phyloP scores from a whole-genome alignment of 2,113 vertebrate species.

The Elachura formosa region DNA sequence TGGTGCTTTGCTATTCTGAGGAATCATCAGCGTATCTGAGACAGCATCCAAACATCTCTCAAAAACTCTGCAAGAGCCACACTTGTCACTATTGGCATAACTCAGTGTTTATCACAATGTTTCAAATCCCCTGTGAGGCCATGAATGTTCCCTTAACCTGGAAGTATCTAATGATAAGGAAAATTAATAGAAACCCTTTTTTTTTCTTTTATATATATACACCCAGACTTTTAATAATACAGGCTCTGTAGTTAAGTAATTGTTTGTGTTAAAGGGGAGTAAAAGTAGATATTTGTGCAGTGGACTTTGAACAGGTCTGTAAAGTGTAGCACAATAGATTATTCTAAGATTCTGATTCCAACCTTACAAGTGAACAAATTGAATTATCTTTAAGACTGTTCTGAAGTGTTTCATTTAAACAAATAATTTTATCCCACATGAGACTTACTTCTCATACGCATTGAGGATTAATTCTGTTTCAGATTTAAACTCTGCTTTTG shows the following conservation, averaged over 20 bases:
- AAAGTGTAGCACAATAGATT: background rate
- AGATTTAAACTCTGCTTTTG: background rate
- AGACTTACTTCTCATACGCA: background rate
- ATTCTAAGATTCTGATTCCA: background rate
- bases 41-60: background rate
- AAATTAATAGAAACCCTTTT: background rate
- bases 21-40: background rate
- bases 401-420: background rate
- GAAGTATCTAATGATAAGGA: background rate
- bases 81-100: background rate
- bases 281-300: background rate
- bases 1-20: background rate
- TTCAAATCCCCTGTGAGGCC: background rate
- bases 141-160: background rate
- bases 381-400: background rate
- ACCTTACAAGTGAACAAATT: background rate
- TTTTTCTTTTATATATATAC: background rate
- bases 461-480: background rate
- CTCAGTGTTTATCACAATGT: background rate
- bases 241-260: background rate
- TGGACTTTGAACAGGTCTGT: background rate
- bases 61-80: background rate
- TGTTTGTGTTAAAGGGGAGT: background rate
- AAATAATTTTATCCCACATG: background rate
- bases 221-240: background rate